Conservation (phyloP, 1,140 invertebrate species). For the Andricus grossulariae region DNA sequence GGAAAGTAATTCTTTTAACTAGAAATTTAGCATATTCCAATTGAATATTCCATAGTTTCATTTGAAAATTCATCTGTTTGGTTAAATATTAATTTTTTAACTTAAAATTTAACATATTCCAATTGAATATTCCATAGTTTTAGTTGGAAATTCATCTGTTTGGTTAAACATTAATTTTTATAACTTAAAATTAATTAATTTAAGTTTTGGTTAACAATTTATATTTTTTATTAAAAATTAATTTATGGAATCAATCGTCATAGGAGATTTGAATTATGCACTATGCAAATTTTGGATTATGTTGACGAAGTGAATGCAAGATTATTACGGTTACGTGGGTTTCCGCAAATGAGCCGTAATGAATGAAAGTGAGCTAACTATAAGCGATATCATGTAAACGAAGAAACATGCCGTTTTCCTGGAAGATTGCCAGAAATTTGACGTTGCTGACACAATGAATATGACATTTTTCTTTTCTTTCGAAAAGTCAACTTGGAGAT, state of each 20-base stretch:
- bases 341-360: conserved; percentile 60
- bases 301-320: background rate
- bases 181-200: too few species aligned
- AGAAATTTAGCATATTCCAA: too few species aligned
- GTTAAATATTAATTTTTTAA: too few species aligned
- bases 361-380: conserved; percentile 61
- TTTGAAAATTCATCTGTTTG: too few species aligned
- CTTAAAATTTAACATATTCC: too few species aligned
- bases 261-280: background rate
- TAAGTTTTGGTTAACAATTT: too few species aligned
- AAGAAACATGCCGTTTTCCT: conserved; percentile 56
- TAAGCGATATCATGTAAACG: conserved; percentile 53
- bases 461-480: background rate
- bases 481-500: background rate
- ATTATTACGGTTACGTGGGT: conserved; percentile 26
- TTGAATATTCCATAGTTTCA: too few species aligned
- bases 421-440: conserved; percentile 56
- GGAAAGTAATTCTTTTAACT: too few species aligned
- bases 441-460: conserved; percentile 55
- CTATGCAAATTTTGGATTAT: background rate
- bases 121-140: too few species aligned
- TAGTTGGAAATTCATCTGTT: too few species aligned
- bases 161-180: too few species aligned
- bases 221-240: too few species aligned
- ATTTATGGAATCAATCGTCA: background rate